Evolutionary conservation across 2,797 vertebrate genomes (phyloP), one percentile per base, ranked within the genome.

Genomic region (Sebastes variabilis): DNA sequence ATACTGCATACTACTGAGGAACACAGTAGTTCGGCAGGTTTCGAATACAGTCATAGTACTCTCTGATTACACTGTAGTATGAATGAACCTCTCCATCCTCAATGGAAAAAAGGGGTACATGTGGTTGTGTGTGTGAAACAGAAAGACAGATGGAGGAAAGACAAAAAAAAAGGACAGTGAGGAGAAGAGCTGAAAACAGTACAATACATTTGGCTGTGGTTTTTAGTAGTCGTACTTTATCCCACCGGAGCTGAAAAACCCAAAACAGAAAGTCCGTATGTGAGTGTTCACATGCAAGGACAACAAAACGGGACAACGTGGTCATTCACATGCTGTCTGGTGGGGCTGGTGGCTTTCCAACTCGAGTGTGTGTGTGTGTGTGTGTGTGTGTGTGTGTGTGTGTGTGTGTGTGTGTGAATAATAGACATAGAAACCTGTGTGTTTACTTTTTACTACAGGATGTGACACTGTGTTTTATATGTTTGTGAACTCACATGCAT

Each of bases 261-360:
- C 72, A 76, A 38, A 71, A 42, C 65, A 84, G n/a, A 58, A 14
- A 18, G 42, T 66, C 2, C 62, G 60, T 7, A 3, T 66, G 34
- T 32, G 25, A 54, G 25, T 60, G 24, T 46, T 14, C 8, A 66
- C 80, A 86, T 83, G 87, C 77, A 69, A 36, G 52, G 12, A 84
- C 66, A 81, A 86, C 54, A 72, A 55, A 81, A 75, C 0, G 10
- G 58, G 81, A 68, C 66, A 24, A 64, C 84, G 82, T 82, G 80
- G 64, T 88, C 93, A 94, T 93, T 94, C 92, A 87, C 90, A 90
- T 93, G 92, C 94, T 91, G 93, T 93, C 91, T 64, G 54, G 90
- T 85, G 90, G 52, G 70, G 75, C 46, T 68, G 42, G 36, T 52
- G 18, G 46, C 46, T 52, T 61, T 85, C 58, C 22, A 65, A 70